Evolutionary conservation across 2,888 invertebrate genomes (phyloP).

Genomic region (Dolomedes plantarius): DNA sequence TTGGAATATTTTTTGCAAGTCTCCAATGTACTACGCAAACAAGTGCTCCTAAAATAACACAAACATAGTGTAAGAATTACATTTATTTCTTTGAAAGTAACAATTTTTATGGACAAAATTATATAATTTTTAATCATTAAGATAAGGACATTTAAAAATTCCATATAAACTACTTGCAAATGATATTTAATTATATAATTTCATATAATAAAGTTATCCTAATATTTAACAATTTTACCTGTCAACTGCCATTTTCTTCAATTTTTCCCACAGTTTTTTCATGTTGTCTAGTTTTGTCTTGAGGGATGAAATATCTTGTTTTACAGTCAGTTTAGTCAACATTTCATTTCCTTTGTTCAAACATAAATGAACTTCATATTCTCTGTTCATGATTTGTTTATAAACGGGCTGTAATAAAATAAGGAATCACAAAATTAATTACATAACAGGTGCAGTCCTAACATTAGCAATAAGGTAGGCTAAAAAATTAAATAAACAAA

Average conservation of each 20-base stretch:
- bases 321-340: slow-evolving; percentile 77
- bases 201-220: too few species aligned
- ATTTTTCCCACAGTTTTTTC: slow-evolving; percentile 92
- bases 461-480: too few species aligned
- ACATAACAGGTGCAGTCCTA: too few species aligned
- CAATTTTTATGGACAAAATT: too few species aligned
- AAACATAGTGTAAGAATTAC: too few species aligned
- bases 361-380: slow-evolving; percentile 95
- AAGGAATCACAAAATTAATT: neutral
- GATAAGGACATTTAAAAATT: too few species aligned
- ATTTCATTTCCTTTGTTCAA: slow-evolving; percentile 91
- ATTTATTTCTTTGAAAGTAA: too few species aligned
- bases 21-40: slow-evolving; percentile 91
- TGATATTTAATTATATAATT: too few species aligned
- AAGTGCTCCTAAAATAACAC: slow-evolving; percentile 80
- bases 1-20: slow-evolving; percentile 93
- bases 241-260: slow-evolving; percentile 91
- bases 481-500: too few species aligned
- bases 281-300: slow-evolving; percentile 84
- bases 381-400: slow-evolving; percentile 89
- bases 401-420: slow-evolving; percentile 82
- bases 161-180: too few species aligned
- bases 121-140: too few species aligned
- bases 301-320: slow-evolving; percentile 45
- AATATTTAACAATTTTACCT: too few species aligned